A percentile compares a stretch with the other conserved stretches of the same genome.
These are phyloP conservation scores for Drosophila anomelani DNA, from an alignment of 2,888 invertebrate genomes.

Conservation along the genomic window DNA sequence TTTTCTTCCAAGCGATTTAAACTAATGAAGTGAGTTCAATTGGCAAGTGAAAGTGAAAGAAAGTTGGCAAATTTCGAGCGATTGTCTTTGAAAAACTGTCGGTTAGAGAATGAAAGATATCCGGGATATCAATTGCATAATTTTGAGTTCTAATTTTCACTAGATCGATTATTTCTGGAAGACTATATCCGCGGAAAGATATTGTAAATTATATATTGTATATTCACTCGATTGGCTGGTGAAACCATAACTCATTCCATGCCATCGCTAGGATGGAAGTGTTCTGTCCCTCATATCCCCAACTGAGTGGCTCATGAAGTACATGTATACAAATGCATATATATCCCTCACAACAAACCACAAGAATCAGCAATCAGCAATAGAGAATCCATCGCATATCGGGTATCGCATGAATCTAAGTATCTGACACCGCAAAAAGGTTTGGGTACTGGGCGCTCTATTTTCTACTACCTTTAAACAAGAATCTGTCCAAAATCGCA, in stretches of 20 bases:
- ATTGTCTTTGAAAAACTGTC: conserved; percentile 5
- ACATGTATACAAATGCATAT: conserved; percentile 44
- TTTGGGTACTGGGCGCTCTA: conserved; percentile 80
- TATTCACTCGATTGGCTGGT: conserved; percentile 23
- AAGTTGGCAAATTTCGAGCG: conserved; percentile 67
- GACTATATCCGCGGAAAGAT: background rate
- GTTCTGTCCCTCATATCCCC: conserved; percentile 35
- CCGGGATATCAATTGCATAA: background rate
- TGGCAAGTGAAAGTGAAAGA: conserved; percentile 73
- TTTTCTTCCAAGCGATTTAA: conserved; percentile 57
- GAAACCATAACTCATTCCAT: conserved; percentile 26
- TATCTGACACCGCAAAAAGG: conserved; percentile 83
- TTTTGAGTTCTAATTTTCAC: background rate
- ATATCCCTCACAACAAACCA: conserved; percentile 34
- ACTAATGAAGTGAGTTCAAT: conserved; percentile 80
- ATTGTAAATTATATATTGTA: background rate
- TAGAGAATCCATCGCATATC: conserved; percentile 30
- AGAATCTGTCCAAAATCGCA: conserved; percentile 83
- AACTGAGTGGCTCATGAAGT: conserved; percentile 51
- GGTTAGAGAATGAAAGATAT: conserved; percentile 20
- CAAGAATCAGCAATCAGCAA: conserved; percentile 10
- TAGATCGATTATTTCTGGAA: background rate
- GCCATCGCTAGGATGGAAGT: conserved; percentile 26
- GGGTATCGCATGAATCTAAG: conserved; percentile 47
- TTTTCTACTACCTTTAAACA: conserved; percentile 84